Conservation (phyloP, 2,113 vertebrate species). For the Papio anubis region DNA sequence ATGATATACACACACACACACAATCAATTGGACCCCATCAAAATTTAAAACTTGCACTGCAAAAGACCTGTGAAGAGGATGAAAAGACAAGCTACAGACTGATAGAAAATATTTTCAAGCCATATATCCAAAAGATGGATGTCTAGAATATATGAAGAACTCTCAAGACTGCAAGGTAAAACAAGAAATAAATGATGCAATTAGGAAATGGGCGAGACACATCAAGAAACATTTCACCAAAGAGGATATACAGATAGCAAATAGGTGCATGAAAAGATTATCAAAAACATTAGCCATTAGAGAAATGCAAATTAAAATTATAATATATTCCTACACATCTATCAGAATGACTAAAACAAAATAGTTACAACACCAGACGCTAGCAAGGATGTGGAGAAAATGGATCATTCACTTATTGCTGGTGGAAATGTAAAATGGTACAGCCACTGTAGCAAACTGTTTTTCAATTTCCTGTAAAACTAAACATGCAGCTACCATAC, state of each 20-base stretch:
- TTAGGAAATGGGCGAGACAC: constrained; percentile 1
- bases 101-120: background rate
- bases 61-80: background rate
- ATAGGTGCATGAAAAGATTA: background rate
- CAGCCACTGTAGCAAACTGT: background rate
- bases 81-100: background rate
- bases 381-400: background rate
- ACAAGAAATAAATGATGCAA: background rate
- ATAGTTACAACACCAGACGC: background rate
- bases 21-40: background rate
- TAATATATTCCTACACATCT: background rate
- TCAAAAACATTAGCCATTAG: background rate
- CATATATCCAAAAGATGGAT: background rate
- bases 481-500: background rate
- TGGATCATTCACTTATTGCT: background rate
- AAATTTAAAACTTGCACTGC: background rate
- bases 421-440: background rate
- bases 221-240: background rate
- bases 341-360: background rate
- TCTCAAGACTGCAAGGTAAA: background rate
- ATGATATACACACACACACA: background rate
- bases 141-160: background rate
- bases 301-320: constrained; percentile 26
- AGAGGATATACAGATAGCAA: background rate
- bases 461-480: background rate